Conservation (phyloP, 2,888 invertebrate genomes). For the Cryptops parisi region DNA sequence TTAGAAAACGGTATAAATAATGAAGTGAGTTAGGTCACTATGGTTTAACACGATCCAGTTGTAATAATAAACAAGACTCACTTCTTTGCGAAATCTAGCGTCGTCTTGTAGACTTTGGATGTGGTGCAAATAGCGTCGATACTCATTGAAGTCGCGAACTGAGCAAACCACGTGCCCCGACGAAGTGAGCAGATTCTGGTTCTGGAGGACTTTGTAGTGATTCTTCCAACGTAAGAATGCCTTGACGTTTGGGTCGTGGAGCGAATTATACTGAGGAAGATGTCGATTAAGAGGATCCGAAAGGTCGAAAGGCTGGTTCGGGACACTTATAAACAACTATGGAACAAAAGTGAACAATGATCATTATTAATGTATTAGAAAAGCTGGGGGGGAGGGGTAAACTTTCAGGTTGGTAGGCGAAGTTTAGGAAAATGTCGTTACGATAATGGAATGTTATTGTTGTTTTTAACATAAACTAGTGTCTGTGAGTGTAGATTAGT, state of each 20-base stretch:
- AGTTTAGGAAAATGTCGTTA: no score
- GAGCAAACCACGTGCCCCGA: conserved; percentile 47
- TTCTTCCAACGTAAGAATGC: background rate
- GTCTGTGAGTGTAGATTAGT: no score
- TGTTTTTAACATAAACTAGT: no score
- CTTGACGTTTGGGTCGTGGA: background rate
- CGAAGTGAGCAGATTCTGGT: conserved; percentile 42
- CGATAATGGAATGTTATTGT: no score
- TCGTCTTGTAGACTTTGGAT: background rate
- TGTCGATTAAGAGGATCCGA: background rate
- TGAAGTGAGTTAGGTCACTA: no score
- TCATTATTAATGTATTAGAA: no score
- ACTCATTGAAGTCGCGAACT: conserved; percentile 47
- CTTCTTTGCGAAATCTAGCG: background rate
- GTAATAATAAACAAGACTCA: no score
- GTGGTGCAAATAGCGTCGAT: conserved; percentile 42
- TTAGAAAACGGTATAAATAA: no score
- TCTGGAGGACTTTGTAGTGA: conserved; percentile 33
- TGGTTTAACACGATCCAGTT: no score
- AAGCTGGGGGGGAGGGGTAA: no score
- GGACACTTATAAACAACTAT: background rate
- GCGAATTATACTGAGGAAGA: background rate
- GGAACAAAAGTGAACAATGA: background rate
- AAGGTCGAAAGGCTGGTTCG: background rate
- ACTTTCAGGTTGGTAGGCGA: no score